Evolutionary conservation across 2,113 vertebrate species (phyloP).

Genomic region (Neomonachus schauinslandi): DNA sequence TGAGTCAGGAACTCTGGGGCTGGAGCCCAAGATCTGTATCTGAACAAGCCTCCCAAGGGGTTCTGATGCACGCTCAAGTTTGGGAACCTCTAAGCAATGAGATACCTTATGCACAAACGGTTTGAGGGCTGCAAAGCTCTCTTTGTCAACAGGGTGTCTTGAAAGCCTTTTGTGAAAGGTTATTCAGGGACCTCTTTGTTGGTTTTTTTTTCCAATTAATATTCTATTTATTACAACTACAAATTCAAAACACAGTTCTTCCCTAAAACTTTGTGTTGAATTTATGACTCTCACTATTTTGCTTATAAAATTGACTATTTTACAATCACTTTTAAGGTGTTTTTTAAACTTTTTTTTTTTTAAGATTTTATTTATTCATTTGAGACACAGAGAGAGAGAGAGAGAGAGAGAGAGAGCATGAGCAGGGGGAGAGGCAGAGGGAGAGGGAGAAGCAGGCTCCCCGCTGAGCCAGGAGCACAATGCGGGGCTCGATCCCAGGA

Average conservation of each 20-base stretch:
- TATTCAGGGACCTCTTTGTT: neutral
- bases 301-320: neutral
- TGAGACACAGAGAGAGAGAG: too few species aligned
- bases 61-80: neutral
- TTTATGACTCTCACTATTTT: neutral
- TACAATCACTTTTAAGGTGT: neutral
- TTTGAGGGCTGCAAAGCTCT: neutral
- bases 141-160: neutral
- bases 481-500: too few species aligned
- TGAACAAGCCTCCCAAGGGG: too few species aligned
- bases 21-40: too few species aligned
- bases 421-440: too few species aligned
- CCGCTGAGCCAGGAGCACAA: too few species aligned
- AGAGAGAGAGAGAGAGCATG: too few species aligned
- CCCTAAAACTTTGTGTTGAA: neutral
- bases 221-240: neutral
- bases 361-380: too few species aligned
- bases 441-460: too few species aligned
- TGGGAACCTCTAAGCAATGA: neutral
- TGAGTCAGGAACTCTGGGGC: neutral
- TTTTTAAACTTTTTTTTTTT: neutral
- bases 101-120: fast-evolving
- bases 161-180: neutral
- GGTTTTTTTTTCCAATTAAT: neutral
- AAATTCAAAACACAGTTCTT: neutral